Base-by-base conservation (phyloP, 2,888 invertebrate genomes). In the Isotomurus palustris region DNA sequence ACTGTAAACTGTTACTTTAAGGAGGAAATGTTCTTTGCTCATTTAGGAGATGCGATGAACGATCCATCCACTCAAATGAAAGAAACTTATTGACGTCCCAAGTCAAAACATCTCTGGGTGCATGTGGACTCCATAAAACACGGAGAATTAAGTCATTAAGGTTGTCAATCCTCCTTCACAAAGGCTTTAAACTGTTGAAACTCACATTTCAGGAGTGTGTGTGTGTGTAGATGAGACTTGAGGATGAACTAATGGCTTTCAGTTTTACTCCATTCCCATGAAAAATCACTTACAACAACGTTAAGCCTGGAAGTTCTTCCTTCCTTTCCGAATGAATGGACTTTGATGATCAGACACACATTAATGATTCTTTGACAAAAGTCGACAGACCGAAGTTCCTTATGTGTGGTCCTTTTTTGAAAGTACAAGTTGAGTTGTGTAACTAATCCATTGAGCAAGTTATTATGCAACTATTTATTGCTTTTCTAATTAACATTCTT, bases 311-410 rank as follows among this genome's bases (percentile, higher is more conserved):
- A 32, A 14, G 14, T 10, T 8, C 32, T 32, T 8, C 32, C 32
- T 32, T 14, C 14, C 32, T 32, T 32, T 32, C 8, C 40, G 40
- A 40, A 40, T 40, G 40, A 40, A 40, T 40, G 40, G 12, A 8
- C 19, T 17, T 40, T 17, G 40, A 17, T 40, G 10, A 6, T n/a
- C n/a, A n/a, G n/a, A n/a, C n/a, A n/a, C n/a, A n/a, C 10, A 40
- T 40, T n/a, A 40, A 40, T 40, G 40, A 19, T n/a, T 40, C 40
- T 40, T 40, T 40, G 40, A 14, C 40, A 40, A 40, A 19, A 40
- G 10, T 40, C 40, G 12, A 14, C 17, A 17, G 40, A 40, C 40
- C 40, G 40, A 40, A 40, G 6, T n/a, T 40, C 40, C 40, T n/a
- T n/a, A n/a, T n/a, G 40, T 40, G 40, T 40, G 40, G 40, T 40